Evolutionary conservation across 2,797 vertebrate genomes (phyloP).

Genomic region (Peromyscus aztecus): DNA sequence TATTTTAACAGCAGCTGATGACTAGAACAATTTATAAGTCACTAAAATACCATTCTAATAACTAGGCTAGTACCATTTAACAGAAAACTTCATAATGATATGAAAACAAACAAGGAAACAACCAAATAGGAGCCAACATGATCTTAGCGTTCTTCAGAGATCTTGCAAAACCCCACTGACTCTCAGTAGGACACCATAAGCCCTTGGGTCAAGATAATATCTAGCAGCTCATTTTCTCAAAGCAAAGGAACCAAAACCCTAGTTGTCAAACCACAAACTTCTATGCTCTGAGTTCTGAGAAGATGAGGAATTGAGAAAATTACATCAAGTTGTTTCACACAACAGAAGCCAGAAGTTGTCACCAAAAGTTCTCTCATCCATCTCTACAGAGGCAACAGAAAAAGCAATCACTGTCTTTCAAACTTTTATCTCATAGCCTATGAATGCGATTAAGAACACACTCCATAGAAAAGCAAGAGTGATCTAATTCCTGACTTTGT

Average conservation of each 20-base stretch:
- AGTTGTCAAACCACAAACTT: slow-evolving; percentile 51
- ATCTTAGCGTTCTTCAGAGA: slow-evolving; percentile 58
- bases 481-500: slow-evolving; percentile 66
- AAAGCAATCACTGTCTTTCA: not conserved
- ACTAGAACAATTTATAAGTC: slow-evolving; percentile 29
- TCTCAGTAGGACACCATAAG: slow-evolving; percentile 66
- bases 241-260: slow-evolving; percentile 75
- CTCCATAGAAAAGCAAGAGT: slow-evolving; percentile 27
- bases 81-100: slow-evolving; percentile 21
- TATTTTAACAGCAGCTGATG: not conserved
- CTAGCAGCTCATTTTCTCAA: slow-evolving; percentile 50
- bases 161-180: not conserved
- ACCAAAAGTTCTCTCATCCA: slow-evolving; percentile 39
- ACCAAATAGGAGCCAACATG: slow-evolving; percentile 45
- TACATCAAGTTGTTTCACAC: not conserved
- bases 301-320: not conserved
- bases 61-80: slow-evolving; percentile 65
- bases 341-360: not conserved
- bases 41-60: slow-evolving; percentile 60
- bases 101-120: not conserved
- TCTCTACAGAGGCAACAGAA: not conserved
- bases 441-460: slow-evolving; percentile 60
- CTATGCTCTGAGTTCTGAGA: not conserved
- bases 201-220: slow-evolving; percentile 57
- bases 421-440: slow-evolving; percentile 57